Conservation (phyloP, 2,888 invertebrate genomes). For the Cephus pulcher region DNA sequence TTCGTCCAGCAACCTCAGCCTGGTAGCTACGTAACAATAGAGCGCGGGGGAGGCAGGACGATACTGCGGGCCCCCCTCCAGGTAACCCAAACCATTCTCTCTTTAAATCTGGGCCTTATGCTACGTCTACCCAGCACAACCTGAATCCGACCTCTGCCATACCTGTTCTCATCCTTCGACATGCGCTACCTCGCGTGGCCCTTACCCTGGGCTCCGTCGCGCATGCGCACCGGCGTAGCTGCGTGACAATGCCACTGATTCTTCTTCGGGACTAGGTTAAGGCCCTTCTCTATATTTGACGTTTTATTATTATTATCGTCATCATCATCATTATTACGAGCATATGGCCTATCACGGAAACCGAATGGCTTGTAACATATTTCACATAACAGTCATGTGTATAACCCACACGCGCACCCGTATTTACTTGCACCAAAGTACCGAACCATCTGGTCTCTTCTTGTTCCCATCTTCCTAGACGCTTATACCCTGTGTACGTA, state of each 20-base stretch:
- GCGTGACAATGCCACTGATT: slow-evolving; percentile 12
- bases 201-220: not conserved
- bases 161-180: slow-evolving; percentile 19
- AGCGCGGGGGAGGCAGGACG: slow-evolving; percentile 8
- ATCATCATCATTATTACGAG: not conserved
- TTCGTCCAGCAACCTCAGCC: slow-evolving; percentile 1
- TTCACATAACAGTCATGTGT: not conserved
- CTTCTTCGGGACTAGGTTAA: slow-evolving; percentile 13
- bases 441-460: not conserved
- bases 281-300: not conserved
- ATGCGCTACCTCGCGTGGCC: not conserved
- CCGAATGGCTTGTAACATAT: not conserved
- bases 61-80: slow-evolving; percentile 29
- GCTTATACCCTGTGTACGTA: not conserved
- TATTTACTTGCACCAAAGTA: not conserved
- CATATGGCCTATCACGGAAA: not conserved
- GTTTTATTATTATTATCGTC: not conserved
- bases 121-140: not conserved
- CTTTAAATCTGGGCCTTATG: not conserved
- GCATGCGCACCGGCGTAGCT: not conserved
- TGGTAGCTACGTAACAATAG: not conserved
- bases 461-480: not conserved
- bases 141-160: not conserved
- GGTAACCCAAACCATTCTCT: slow-evolving; percentile 32
- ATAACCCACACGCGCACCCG: not conserved